Evolutionary conservation across 2,113 vertebrate species (phyloP).

Genomic region (Chrysochloris asiatica): DNA sequence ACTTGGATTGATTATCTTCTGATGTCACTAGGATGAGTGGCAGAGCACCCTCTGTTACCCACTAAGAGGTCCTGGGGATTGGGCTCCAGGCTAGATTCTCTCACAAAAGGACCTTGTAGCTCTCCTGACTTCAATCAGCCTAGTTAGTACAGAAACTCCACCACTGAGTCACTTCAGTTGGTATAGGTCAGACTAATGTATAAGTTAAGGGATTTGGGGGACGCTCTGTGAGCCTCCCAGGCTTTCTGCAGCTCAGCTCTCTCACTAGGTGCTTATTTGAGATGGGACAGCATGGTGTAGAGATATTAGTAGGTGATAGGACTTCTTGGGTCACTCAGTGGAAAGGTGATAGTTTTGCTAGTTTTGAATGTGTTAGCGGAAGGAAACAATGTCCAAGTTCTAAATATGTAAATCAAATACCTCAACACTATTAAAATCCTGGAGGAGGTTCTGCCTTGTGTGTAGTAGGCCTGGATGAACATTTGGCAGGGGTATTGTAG

Average conservation of each 20-base stretch:
- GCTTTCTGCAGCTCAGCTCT: neutral
- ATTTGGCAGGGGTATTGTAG: no score
- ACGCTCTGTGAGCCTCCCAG: slow-evolving; percentile 48
- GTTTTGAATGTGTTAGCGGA: neutral
- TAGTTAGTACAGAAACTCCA: neutral
- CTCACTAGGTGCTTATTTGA: neutral
- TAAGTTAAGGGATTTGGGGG: slow-evolving; percentile 35
- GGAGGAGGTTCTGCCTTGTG: neutral
- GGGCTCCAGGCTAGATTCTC: neutral
- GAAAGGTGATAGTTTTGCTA: slow-evolving; percentile 19
- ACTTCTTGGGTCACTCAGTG: slow-evolving; percentile 41
- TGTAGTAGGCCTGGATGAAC: no score
- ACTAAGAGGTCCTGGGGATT: neutral
- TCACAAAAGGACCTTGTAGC: neutral
- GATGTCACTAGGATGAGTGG: neutral
- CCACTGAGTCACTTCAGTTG: neutral
- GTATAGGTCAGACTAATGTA: slow-evolving; percentile 16
- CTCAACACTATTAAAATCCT: neutral
- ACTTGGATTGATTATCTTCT: slow-evolving; percentile 20
- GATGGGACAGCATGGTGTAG: neutral
- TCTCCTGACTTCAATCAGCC: neutral
- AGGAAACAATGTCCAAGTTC: slow-evolving; percentile 23
- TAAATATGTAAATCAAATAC: no score
- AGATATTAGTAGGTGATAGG: neutral
- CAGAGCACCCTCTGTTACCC: neutral